Evolutionary conservation across 2,113 vertebrate species (phyloP), one percentile per base, ranked within the genome.

Genomic region (Pseudopipra pipra): DNA sequence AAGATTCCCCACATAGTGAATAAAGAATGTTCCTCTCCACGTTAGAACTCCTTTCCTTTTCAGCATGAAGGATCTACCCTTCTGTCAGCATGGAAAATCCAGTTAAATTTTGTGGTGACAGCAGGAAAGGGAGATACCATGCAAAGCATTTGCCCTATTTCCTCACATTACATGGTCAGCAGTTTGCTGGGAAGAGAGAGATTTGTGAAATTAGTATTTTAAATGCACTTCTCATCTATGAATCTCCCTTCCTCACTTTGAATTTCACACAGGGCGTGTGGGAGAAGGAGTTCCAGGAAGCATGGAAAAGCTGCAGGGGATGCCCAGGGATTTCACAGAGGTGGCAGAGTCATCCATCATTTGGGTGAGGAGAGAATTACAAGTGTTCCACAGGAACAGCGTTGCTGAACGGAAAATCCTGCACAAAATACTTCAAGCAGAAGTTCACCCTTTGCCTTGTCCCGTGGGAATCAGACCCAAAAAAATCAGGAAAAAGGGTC

Each of bases 251-350:
- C 37, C 11, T 92, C 33, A 23, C 74, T 92, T 92, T n/a, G 16
- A 49, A 58, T 80, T 73, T 71, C 52, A 44, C 33, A 39, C 39
- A 25, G 30, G 43, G 8, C 59, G 15, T 72, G 39, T 85, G 61
- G 61, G 37, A 80, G 68, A 67, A 87, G 89, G 55, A 87, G 81
- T 75, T 81, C 79, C 91, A 86, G 75, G 80, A 66, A 66, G 61
- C 5, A 33, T 27, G 47, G 46, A 18, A 62, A 51, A 37, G 72
- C 80, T 89, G 68, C 30, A 81, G 80, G 78, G 75, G 25, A 41
- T 85, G 72, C 62, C 67, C 58, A 56, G 72, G 66, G 74, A 16
- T 43, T n/a, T 78, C 17, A 59, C 55, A 73, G 81, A 68, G 39
- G 43, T 4, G 35, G 22, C 63, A 49, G 4, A 80, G 61, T 39